Evolutionary conservation across 2,888 invertebrate species (phyloP), one percentile per base, ranked within the genome.

Genomic region (Pandemis corylana): DNA sequence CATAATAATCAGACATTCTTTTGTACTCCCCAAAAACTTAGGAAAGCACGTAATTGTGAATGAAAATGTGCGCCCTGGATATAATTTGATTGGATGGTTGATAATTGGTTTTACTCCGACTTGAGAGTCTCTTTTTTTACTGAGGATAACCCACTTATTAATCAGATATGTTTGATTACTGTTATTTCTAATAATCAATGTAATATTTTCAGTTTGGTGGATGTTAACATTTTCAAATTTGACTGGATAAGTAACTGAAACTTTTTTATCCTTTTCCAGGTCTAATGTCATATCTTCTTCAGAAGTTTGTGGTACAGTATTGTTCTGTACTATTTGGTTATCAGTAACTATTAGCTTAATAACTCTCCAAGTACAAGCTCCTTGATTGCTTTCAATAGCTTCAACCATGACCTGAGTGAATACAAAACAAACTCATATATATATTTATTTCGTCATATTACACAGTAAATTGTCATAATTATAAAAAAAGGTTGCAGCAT

Each of bases 381-480:
- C 94, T 90, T 96, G 96, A 79, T 96, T 95, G 85, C 97, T 97
- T 89, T 97, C 97, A 80, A 97, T 96, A 1, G 96, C 95, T 84
- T 97, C 96, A 6, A 95, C 95, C 72, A 95, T 84, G 4, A 97
- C 92, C 94, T 95, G 84, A 69, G 85, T n/a, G 80, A 72, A 72
- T 44, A 62, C 53, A 46, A 51, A 42, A n/a, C 13, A 41, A 78
- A 71, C 70, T 59, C 41, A n/a, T 53, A 15, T 2, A 15, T 15
- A 20, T 51, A 51, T 4, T 51, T 51, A 51, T 51, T 12, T 46
- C 12, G 10, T 46, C 12, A 5, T 51, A 6, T 51, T n/a, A n/a
- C 6, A n/a, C 7, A 5, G 2, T 13, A 13, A 20, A 20, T 20
- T 20, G 20, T 20, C 20, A 20, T 20, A 20, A 20, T 20, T 20